Evolutionary conservation across 2,113 vertebrate genomes (phyloP), one percentile per base, ranked within the genome.

Genomic region (Eurypyga helias): DNA sequence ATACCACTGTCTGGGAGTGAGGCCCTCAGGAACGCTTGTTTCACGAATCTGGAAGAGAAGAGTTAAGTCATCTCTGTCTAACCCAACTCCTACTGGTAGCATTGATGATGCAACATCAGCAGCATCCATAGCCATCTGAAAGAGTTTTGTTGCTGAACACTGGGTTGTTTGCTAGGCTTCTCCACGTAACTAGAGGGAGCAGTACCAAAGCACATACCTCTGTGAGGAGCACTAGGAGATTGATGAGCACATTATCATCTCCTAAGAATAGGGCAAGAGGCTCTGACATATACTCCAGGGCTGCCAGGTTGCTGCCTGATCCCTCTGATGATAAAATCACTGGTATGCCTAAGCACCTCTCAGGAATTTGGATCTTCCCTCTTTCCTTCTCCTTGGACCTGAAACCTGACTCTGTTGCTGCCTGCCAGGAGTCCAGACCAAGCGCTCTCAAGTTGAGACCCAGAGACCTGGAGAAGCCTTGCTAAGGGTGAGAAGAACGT

Each of bases 1-100:
- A 9, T 18, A 65, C 33, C 0, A 0, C 41, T 25, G 6, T 20
- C 43, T 41, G 19, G 5, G 9, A 70, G 29, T 0, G 1, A 62
- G 48, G 51, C 7, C 20, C 51, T n/a, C 38, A 26, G 82, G 20
- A 76, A 33, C 11, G 33, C 36, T 54, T 64, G 41, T 76, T 91
- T 84, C 17, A 25, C 58, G 16, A 79, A 91, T 33, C 66, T 6
- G 2, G 49, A 54, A 81, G 17, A 33, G 16, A 85, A 71, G 38
- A 17, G 43, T 14, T 58, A 48, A 1, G 2, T 3, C 4, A 1
- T 29, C 26, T 87, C 29, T 38, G 49, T 45, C 33, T n/a, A 69
- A 61, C 5, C 9, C 66, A 83, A 2, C 66, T 55, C 51, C 62
- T n/a, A 60, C 14, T 43, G 34, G 38, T 20, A 38, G 54, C 20